A percentile compares a stretch with the other conserved stretches of the same genome.
Conservation (phyloP, 64 coral and sea anemone genomes). For the Actinia tenebrosa region DNA sequence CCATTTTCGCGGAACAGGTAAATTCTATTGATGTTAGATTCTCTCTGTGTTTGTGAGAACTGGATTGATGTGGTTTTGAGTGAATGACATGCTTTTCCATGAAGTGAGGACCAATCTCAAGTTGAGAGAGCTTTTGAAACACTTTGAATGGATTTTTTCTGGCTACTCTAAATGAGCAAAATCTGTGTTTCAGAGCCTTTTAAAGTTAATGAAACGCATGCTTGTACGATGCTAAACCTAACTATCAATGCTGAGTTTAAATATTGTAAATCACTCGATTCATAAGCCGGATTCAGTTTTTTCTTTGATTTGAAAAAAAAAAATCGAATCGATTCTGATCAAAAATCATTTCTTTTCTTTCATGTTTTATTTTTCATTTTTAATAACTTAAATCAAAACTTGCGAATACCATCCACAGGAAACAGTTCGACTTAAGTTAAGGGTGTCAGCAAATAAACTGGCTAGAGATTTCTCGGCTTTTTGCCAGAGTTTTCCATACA, state of each 20-base stretch:
- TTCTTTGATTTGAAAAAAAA: no score
- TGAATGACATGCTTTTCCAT: not conserved
- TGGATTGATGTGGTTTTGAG: not conserved
- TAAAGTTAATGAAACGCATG: no score
- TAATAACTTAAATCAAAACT: conserved; percentile 79
- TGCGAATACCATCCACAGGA: conserved; percentile 73
- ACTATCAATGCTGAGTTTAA: not conserved
- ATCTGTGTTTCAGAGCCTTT: not conserved
- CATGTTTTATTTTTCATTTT: not conserved
- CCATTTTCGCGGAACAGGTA: conserved; percentile 5
- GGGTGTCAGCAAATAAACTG: not conserved
- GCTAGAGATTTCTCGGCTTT: conserved; percentile 46
- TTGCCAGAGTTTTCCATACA: conserved; percentile 27
- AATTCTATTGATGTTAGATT: not conserved
- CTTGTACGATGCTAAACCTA: not conserved
- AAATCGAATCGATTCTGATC: not conserved
- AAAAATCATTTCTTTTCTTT: not conserved
- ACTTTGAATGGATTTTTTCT: not conserved
- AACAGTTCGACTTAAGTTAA: conserved; percentile 43
- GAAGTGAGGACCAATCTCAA: not conserved
- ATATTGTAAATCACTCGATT: no score
- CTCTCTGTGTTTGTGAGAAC: not conserved
- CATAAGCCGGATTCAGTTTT: no score
- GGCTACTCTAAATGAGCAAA: not conserved
- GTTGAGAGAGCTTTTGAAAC: not conserved